A percentile compares a stretch with the other conserved stretches of the same genome.
Conservation (phyloP, 2,888 invertebrate species). For the Chrysina gloriosa region DNA sequence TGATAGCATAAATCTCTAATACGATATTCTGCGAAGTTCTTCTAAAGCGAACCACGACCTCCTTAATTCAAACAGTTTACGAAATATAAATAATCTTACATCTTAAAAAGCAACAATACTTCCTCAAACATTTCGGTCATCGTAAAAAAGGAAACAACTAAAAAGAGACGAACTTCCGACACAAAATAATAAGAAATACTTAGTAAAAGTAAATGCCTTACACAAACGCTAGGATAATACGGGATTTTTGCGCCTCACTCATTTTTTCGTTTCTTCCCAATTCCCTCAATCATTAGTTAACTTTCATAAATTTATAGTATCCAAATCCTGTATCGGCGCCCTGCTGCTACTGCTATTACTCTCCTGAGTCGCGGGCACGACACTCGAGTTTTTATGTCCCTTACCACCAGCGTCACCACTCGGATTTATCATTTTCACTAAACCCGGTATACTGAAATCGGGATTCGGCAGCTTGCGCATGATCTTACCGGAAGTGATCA, state of each 20-base stretch:
- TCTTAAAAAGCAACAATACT: background rate
- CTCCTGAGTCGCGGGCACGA: conserved; percentile 41
- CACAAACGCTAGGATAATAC: background rate
- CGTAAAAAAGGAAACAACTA: background rate
- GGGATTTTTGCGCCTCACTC: background rate
- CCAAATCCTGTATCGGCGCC: conserved; percentile 79
- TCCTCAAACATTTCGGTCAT: background rate
- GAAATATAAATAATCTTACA: background rate
- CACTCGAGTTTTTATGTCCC: conserved; percentile 57
- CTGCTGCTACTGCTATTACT: conserved; percentile 59
- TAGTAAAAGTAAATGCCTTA: background rate
- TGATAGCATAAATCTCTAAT: no score
- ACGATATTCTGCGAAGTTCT: no score
- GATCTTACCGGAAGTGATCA: conserved; percentile 97
- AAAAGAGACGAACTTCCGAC: background rate
- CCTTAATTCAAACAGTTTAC: background rate
- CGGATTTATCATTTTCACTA: conserved; percentile 64
- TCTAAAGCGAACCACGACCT: background rate
- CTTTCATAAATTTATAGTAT: conserved; percentile 76
- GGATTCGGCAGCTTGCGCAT: conserved; percentile 87
- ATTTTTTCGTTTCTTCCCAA: background rate
- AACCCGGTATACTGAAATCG: conserved; percentile 77
- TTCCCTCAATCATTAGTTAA: background rate
- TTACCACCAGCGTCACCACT: conserved; percentile 55
- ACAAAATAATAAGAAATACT: background rate